Base-by-base conservation (phyloP, 2,888 invertebrate genomes). In the Plagiodera versicolora region DNA sequence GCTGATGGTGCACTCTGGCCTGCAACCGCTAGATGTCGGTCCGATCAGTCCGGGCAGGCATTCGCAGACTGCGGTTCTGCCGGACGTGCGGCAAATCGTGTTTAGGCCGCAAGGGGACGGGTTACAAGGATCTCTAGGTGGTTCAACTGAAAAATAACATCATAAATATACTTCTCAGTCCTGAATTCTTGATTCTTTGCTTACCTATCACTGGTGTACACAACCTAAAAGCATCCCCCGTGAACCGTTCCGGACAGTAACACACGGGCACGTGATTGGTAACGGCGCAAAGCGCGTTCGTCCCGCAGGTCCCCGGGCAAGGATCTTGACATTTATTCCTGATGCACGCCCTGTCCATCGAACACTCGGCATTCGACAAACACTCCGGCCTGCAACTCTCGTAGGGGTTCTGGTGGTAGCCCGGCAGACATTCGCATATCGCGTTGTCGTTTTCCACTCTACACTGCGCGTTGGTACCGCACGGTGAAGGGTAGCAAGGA, bases 281-380 rank as follows among this genome's bases (percentile, higher is more conserved):
- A 63, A 86, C 84, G 77, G 89, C 84, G 80, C 95, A 86, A 74
- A 92, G 83, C 1, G 95, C 92, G 69, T 90, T 91, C 11, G 92
- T 80, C 32, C 94, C 94, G 70, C 94, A 94, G 1, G 91, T 89
- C 67, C 90, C 90, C 35, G 88, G 84, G 74, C 93, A 92, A 35
- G 94, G 94, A 80, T 95, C 92, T 64, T 88, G 85, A 74, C 95
- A 95, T 74, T 90, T 90, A 67, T 90, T 92, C 54, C 88, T 86
- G 70, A 91, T 89, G 74, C 94, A 95, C 2, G 92, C 89, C 67
- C 87, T 87, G 67, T 91, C 87, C 67, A 90, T 87, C 0, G 92
- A 84, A 79, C 95, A 95, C 71, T 94, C 94, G 0, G 90, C 88
- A 75, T 94, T 94, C 32, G 89, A 87, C 1, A 94, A 82, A 77